Percentiles rank a stretch among this genome's conserved stretches.
Conservation (phyloP, 2,797 vertebrate genomes). For the Ctenochaetus hawaiiensis region DNA sequence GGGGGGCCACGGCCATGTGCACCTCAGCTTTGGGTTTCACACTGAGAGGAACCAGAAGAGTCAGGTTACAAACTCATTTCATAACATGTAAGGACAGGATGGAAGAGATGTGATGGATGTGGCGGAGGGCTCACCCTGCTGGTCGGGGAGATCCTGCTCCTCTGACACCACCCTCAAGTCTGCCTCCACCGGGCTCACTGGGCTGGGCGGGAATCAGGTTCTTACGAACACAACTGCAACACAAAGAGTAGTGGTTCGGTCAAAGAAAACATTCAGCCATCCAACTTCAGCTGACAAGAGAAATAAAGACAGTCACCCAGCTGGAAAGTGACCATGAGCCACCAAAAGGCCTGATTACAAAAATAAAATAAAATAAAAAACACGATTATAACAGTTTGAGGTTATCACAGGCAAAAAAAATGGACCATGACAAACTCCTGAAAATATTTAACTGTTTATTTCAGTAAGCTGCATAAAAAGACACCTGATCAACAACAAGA, state of each 20-base stretch:
- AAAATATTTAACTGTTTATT: background rate
- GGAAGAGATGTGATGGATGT: background rate
- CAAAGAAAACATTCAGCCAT: background rate
- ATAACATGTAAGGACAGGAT: background rate
- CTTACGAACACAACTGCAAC: conserved; percentile 91
- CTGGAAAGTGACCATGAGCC: no score
- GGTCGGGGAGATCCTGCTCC: conserved; percentile 94
- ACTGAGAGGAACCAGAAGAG: conserved; percentile 72
- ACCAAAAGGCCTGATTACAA: background rate
- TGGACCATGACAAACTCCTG: no score
- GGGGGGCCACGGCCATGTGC: conserved; percentile 92
- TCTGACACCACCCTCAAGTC: conserved; percentile 90
- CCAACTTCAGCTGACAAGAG: background rate
- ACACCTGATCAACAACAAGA: background rate
- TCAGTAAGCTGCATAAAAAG: background rate
- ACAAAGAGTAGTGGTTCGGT: conserved; percentile 32
- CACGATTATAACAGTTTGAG: background rate
- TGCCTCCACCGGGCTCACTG: conserved; percentile 86
- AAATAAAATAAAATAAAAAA: background rate
- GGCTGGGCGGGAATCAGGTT: conserved; percentile 94
- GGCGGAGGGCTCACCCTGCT: conserved; percentile 87
- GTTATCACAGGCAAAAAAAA: no score
- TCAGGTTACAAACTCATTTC: background rate
- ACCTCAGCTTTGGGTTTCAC: conserved; percentile 95
- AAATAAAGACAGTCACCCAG: background rate